Percentiles rank a stretch among this genome's conserved stretches.
These are phyloP conservation scores for Drosophila engyochracea DNA, from an alignment of 2,888 invertebrate genomes.

Conservation along the genomic window DNA sequence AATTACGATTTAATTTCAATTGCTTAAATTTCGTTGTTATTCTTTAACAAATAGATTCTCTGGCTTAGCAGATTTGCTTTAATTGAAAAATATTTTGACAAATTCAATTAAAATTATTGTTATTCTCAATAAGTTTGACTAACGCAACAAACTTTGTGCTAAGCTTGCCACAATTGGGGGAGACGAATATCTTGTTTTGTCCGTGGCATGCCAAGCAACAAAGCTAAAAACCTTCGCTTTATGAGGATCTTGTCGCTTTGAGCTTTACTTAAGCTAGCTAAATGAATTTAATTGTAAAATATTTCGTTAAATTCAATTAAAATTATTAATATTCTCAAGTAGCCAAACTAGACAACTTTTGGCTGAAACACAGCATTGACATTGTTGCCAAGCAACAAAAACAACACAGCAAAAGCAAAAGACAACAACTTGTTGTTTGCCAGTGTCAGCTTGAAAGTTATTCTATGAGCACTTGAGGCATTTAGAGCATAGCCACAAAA, in stretches of 20 bases:
- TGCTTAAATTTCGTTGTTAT: neutral
- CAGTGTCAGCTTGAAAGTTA: slow-evolving; percentile 43
- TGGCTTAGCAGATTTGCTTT: neutral
- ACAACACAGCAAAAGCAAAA: slow-evolving; percentile 22
- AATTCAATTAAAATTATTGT: neutral
- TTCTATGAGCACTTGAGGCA: slow-evolving; percentile 6
- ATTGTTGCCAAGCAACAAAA: slow-evolving; percentile 19
- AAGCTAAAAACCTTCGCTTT: neutral
- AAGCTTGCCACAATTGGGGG: neutral
- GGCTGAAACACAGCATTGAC: slow-evolving; percentile 10
- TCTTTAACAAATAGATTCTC: neutral
- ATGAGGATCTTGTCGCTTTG: neutral
- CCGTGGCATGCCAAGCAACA: neutral
- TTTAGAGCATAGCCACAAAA: slow-evolving; percentile 3
- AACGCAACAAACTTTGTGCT: neutral
- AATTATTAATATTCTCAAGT: neutral
- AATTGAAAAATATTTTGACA: neutral
- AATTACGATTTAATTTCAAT: neutral
- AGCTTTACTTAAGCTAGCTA: neutral
- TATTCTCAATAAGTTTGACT: slow-evolving; percentile 14
- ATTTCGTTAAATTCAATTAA: neutral
- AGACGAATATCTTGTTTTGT: neutral
- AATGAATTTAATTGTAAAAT: neutral
- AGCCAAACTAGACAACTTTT: slow-evolving; percentile 9
- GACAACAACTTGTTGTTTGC: slow-evolving; percentile 33